These are phyloP conservation scores for Erebia epiphron DNA, from an alignment of 2,888 invertebrate species.

Conservation along the genomic window DNA sequence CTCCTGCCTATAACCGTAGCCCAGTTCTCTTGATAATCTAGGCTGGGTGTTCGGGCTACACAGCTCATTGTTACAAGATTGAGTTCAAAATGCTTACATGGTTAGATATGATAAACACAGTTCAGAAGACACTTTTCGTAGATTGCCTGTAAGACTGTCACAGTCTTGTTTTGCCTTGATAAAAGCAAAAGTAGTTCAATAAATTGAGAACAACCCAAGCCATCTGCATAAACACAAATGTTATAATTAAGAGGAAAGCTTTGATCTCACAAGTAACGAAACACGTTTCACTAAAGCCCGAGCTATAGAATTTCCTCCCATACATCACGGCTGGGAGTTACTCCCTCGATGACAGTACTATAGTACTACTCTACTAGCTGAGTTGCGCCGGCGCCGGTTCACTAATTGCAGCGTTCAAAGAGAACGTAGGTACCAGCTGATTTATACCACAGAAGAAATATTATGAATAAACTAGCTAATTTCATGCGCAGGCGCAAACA, in stretches of 20 bases:
- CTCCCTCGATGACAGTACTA: constrained; percentile 36
- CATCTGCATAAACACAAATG: constrained; percentile 7
- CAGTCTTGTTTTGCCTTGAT: not conserved
- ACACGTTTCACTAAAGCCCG: constrained; percentile 13
- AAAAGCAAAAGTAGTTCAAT: not conserved
- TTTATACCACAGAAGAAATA: not conserved
- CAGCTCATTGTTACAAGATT: too few relatives aligned
- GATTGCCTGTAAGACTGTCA: not conserved
- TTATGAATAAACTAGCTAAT: not conserved
- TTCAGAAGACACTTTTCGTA: too few relatives aligned
- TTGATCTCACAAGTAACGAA: constrained; percentile 16
- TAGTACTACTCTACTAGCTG: not conserved
- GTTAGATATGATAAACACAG: too few relatives aligned
- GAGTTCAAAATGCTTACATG: too few relatives aligned
- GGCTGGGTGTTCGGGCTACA: too few relatives aligned
- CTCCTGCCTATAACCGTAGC: too few relatives aligned
- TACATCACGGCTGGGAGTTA: constrained; percentile 32
- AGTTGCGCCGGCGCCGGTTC: not conserved
- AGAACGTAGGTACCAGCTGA: not conserved
- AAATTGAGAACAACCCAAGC: not conserved
- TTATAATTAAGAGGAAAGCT: constrained; percentile 17
- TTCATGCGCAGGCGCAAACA: not conserved
- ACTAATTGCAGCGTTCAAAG: not conserved
- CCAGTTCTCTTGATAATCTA: too few relatives aligned
- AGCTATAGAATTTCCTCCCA: constrained; percentile 33